These are phyloP conservation scores for Hirtodrosophila histrioides DNA, from an alignment of 2,888 invertebrate genomes.

Conservation along the genomic window DNA sequence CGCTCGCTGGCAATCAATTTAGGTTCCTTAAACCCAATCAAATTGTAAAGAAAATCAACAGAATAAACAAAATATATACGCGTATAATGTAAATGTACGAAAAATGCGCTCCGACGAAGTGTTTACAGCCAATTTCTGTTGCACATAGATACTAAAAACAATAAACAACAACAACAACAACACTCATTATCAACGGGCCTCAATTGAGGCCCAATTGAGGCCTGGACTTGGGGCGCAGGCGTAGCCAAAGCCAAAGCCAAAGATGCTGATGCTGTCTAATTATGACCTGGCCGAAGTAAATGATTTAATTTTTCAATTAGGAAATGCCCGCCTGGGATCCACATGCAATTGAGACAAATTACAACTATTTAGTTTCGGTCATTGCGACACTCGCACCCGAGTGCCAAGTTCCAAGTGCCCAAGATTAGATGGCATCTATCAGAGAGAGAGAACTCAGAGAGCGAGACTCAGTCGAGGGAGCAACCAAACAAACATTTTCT, in stretches of 20 bases:
- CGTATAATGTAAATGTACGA: constrained; percentile 40
- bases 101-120: constrained; percentile 49
- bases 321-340: constrained; percentile 42
- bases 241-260: constrained; percentile 14
- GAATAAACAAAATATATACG: constrained; percentile 27
- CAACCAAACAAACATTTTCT: constrained; percentile 48
- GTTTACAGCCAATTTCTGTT: constrained; percentile 44
- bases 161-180: constrained; percentile 28
- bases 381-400: constrained; percentile 31
- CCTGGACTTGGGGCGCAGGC: constrained; percentile 13
- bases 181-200: constrained; percentile 66
- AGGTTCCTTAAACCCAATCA: constrained; percentile 79
- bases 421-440: constrained; percentile 35
- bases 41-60: constrained; percentile 49
- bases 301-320: constrained; percentile 81
- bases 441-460: background rate
- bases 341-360: constrained; percentile 73
- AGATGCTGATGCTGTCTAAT: constrained; percentile 58
- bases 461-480: background rate
- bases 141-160: constrained; percentile 45
- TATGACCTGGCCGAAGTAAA: constrained; percentile 62
- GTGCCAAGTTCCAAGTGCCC: constrained; percentile 4
- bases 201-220: constrained; percentile 67
- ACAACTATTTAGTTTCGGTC: constrained; percentile 20
- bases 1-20: constrained; percentile 73